Percentiles rank a stretch among this genome's conserved stretches.
These are phyloP conservation scores for Chelonoidis abingdonii DNA, from an alignment of 2,113 vertebrate genomes.

Conservation along the genomic window DNA sequence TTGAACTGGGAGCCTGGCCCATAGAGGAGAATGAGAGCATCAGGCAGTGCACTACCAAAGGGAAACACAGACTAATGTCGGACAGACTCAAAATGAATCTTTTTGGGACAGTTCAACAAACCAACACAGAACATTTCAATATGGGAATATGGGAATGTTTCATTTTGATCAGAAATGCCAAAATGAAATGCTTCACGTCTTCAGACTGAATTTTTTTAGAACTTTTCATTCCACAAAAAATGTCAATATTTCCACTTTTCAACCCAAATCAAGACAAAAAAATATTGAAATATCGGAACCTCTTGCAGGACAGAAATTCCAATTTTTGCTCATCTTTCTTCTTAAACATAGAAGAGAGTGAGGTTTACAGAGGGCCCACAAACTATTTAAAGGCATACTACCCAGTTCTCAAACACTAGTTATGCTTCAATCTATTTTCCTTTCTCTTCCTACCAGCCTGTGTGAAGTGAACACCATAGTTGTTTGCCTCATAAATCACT, in stretches of 20 bases:
- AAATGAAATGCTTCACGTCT: background rate
- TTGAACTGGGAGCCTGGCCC: background rate
- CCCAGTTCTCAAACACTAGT: background rate
- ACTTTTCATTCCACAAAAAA: background rate
- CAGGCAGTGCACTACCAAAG: background rate
- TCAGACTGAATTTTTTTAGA: background rate
- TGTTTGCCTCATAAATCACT: background rate
- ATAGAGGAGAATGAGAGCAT: background rate
- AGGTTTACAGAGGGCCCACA: background rate
- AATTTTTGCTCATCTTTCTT: background rate
- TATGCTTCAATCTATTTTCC: background rate
- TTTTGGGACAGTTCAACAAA: background rate
- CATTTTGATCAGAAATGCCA: background rate
- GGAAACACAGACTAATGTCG: background rate
- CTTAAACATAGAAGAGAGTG: background rate
- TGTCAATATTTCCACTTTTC: background rate
- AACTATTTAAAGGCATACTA: background rate
- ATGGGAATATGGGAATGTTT: background rate
- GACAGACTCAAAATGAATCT: background rate
- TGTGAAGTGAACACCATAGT: background rate
- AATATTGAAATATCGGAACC: background rate
- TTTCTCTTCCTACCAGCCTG: background rate
- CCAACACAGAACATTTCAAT: background rate
- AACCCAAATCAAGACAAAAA: background rate
- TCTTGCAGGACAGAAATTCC: background rate